A percentile compares a stretch with the other conserved stretches of the same genome.
phyloP scores from a whole-genome alignment of 1,140 invertebrate species.

The Maconellicoccus hirsutus region DNA sequence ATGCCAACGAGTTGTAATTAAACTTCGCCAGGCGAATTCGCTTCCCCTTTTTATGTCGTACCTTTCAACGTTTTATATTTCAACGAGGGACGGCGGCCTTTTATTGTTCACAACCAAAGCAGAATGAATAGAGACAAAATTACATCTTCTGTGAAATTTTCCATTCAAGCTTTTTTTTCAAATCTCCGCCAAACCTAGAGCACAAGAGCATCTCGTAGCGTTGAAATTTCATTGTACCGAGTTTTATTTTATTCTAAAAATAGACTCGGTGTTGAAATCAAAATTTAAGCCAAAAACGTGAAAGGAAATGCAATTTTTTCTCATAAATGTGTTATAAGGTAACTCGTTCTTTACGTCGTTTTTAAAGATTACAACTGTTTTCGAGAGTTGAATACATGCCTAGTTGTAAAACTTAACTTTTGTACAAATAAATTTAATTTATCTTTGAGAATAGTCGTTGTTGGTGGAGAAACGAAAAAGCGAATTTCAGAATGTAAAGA shows the following conservation, averaged over 20 bases:
- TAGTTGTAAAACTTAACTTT: no score
- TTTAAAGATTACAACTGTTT: no score
- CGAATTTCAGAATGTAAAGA: no score
- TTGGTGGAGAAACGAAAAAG: no score
- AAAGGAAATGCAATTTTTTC: background rate
- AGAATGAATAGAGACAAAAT: slow-evolving; percentile 20
- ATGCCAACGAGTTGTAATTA: slow-evolving; percentile 22
- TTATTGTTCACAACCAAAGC: slow-evolving; percentile 14
- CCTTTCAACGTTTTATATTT: slow-evolving; percentile 15
- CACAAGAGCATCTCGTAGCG: background rate
- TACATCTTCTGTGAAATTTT: slow-evolving; percentile 6
- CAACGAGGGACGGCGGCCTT: slow-evolving; percentile 4
- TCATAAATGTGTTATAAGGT: background rate
- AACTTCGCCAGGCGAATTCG: slow-evolving; percentile 15
- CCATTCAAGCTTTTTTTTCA: slow-evolving; percentile 5
- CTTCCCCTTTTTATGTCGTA: slow-evolving; percentile 14
- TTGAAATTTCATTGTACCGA: background rate
- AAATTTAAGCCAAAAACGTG: background rate
- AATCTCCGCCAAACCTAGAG: background rate
- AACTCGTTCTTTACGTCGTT: background rate
- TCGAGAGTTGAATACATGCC: no score
- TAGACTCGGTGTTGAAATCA: background rate
- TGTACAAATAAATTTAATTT: no score
- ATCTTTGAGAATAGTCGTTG: no score
- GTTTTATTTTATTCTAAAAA: background rate